Base-by-base conservation (phyloP, 2,888 invertebrate species). In the Epinotia brunnichana region DNA sequence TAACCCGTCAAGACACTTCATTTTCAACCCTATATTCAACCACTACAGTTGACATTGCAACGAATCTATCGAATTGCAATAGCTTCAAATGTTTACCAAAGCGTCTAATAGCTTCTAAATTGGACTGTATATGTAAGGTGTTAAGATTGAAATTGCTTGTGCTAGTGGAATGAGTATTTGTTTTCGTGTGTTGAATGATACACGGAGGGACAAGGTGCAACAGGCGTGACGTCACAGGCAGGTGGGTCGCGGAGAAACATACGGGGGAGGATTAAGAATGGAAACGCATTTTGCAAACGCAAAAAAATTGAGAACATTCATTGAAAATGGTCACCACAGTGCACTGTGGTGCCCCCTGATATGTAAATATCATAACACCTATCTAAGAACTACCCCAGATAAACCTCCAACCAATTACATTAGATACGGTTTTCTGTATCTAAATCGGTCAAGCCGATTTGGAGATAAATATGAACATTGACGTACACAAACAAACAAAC, bases 171-270 rank as follows among this genome's bases (percentile, higher is more conserved):
- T 9, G 35, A 35, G 9, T 35, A 35, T 35, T 35, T 9, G 35
- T 35, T 35, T 35, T 35, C 9, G 35, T 35, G 35, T 24, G 56
- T 24, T 41, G 9, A 13, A 35, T 53, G 53, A 21, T 19, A 41
- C 44, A 68, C 63, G 70, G 70, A 61, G 54, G 71, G 67, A 77
- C 79, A 82, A 81, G 80, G 82, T 83, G 84, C 76, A 79, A 77
- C 74, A 44, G 74, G 54, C 70, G 76, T 80, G 80, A 83, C 84
- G 81, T 81, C 79, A 82, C 51, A 24, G 59, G 53, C 72, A 74
- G 80, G 77, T 74, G 60, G 74, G 63, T 62, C 56, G 69, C 59
- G 4, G 10, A 53, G 15, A 3, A 19, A 35, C 56, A 69, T 29
- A 74, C 60, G 35, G 66, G n/a, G 21, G 13, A 29, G 11, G 24